Conservation (phyloP, 2,888 invertebrate genomes). For the Netelia inedita region DNA sequence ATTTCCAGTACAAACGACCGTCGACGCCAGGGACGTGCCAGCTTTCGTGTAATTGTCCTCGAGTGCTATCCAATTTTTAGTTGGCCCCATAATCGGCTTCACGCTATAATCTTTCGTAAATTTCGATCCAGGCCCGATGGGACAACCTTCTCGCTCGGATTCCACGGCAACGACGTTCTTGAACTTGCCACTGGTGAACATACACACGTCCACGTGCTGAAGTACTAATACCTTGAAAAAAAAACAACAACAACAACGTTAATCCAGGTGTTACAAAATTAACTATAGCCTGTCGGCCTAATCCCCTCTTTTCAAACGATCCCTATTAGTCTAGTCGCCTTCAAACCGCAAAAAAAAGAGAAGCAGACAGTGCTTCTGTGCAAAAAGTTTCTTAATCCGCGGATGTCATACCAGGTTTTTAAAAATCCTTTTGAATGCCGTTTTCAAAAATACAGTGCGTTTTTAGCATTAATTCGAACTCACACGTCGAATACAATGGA, state of each 20-base stretch:
- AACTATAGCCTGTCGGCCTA: not conserved
- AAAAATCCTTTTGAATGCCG: not conserved
- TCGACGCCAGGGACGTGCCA: conserved; percentile 87
- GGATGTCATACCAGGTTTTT: not conserved
- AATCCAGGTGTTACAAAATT: conserved; percentile 1
- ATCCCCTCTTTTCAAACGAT: not conserved
- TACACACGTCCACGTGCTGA: conserved; percentile 96
- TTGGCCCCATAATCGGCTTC: conserved; percentile 91
- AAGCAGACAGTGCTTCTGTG: not conserved
- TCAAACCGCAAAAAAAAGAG: not conserved
- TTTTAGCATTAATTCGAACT: not conserved
- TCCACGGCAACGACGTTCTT: conserved; percentile 94
- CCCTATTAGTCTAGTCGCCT: not conserved
- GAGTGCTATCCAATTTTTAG: conserved; percentile 96
- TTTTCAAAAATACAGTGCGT: not conserved
- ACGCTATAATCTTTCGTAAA: conserved; percentile 89
- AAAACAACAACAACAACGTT: not conserved
- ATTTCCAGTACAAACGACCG: conserved; percentile 85
- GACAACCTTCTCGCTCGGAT: conserved; percentile 88
- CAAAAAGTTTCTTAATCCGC: not conserved
- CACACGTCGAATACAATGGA: not conserved
- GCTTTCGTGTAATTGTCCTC: conserved; percentile 91
- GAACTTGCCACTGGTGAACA: conserved; percentile 98
- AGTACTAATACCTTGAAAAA: conserved; percentile 91
- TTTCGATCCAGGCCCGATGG: conserved; percentile 89